Percentiles rank a stretch among this genome's conserved stretches.
Evolutionary conservation across 2,797 vertebrate genomes (phyloP).

Genomic region (Enteromius mattozi): DNA sequence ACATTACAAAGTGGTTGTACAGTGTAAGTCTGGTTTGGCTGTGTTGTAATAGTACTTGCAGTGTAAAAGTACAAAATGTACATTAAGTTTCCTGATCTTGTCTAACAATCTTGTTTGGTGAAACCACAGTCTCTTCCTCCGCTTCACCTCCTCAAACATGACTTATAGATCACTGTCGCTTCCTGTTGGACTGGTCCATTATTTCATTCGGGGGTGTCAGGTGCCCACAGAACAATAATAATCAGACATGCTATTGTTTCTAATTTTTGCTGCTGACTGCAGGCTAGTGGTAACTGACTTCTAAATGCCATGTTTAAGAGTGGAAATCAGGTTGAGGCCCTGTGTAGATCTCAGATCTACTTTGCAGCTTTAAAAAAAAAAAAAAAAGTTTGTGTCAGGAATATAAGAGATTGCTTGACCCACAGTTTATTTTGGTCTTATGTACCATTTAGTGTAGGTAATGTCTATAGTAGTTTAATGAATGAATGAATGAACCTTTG

Average conservation of each 20-base stretch:
- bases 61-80: background rate
- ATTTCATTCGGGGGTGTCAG: background rate
- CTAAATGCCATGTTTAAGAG: background rate
- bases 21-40: background rate
- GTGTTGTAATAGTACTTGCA: background rate
- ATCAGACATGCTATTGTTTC: background rate
- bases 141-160: background rate
- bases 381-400: background rate
- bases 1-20: background rate
- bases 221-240: background rate
- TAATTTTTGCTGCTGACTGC: background rate
- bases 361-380: background rate
- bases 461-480: background rate
- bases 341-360: background rate
- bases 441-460: background rate
- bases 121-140: background rate
- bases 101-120: background rate
- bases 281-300: background rate
- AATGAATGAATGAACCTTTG: background rate
- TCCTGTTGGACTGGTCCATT: conserved; percentile 1
- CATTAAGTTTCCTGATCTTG: background rate
- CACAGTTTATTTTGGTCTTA: background rate
- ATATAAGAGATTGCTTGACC: background rate
- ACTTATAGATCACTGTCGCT: background rate
- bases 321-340: background rate